A percentile compares a stretch with the other conserved stretches of the same genome.
These are phyloP conservation scores for Silvanus unidentatus DNA, from an alignment of 2,888 invertebrate species.

Conservation along the genomic window DNA sequence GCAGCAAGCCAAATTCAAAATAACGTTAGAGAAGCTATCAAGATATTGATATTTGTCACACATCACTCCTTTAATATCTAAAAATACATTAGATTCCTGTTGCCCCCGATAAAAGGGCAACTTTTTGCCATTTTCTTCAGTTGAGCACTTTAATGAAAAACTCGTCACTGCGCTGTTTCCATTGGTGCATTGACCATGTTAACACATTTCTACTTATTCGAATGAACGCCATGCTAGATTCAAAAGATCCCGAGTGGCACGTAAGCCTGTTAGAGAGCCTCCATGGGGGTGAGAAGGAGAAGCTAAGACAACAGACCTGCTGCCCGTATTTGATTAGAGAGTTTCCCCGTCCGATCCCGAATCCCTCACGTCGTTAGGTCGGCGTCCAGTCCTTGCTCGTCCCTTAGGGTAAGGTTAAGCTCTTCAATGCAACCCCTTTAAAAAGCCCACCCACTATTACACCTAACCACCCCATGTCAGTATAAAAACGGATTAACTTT, in stretches of 20 bases:
- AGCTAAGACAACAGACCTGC: slow-evolving; percentile 38
- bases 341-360: slow-evolving; percentile 32
- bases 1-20: slow-evolving; percentile 29
- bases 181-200: no score
- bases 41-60: slow-evolving; percentile 17
- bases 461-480: slow-evolving; percentile 17
- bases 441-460: neutral
- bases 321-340: slow-evolving; percentile 41
- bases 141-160: no score
- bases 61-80: slow-evolving; percentile 6
- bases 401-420: slow-evolving; percentile 15
- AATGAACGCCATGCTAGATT: no score
- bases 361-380: slow-evolving; percentile 40
- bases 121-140: no score
- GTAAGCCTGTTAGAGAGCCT: slow-evolving; percentile 5
- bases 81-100: neutral
- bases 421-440: slow-evolving; percentile 9
- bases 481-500: slow-evolving; percentile 21
- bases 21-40: slow-evolving; percentile 20
- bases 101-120: no score
- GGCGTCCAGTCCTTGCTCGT: slow-evolving; percentile 19
- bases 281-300: slow-evolving; percentile 28
- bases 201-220: no score
- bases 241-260: no score
- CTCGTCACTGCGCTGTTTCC: no score